phyloP scores from a whole-genome alignment of 2,113 vertebrate species.

The Vireo altiloquus region DNA sequence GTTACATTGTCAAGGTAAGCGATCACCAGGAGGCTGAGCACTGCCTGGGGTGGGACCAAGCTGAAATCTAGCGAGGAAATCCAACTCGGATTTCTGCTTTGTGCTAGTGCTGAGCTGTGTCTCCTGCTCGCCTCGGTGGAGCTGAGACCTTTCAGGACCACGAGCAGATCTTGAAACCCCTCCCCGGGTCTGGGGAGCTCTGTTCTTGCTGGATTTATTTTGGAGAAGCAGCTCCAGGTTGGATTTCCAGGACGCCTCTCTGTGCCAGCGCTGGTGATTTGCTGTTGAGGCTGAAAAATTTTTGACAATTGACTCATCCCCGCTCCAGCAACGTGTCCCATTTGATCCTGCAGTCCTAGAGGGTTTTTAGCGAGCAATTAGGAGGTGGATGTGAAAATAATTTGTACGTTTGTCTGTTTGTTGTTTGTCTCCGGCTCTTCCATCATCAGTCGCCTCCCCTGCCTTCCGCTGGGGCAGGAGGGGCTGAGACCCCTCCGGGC shows the following conservation, averaged over 20 bases:
- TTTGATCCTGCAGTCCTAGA: slow-evolving; percentile 59
- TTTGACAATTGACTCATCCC: slow-evolving; percentile 43
- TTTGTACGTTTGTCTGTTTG: slow-evolving; percentile 65
- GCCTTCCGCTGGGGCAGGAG: slow-evolving; percentile 37
- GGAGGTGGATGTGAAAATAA: slow-evolving; percentile 69
- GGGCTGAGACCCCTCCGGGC: slow-evolving; percentile 1
- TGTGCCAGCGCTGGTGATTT: background rate
- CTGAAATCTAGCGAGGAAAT: background rate
- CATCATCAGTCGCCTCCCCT: slow-evolving; percentile 21
- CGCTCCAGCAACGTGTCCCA: background rate
- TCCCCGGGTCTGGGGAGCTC: background rate
- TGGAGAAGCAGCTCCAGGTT: background rate
- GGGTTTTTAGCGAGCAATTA: slow-evolving; percentile 66
- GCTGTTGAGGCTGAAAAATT: slow-evolving; percentile 19
- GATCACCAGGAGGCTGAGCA: background rate
- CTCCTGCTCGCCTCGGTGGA: background rate
- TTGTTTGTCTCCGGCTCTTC: slow-evolving; percentile 51
- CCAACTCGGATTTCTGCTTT: background rate
- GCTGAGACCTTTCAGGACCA: background rate
- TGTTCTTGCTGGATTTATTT: background rate
- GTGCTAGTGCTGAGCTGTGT: background rate
- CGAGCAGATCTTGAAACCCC: background rate
- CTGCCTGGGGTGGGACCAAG: background rate
- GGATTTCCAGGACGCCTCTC: background rate
- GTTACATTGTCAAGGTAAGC: background rate